Base-by-base conservation (phyloP, 1,140 invertebrate genomes). In the Drosophila serrata region DNA sequence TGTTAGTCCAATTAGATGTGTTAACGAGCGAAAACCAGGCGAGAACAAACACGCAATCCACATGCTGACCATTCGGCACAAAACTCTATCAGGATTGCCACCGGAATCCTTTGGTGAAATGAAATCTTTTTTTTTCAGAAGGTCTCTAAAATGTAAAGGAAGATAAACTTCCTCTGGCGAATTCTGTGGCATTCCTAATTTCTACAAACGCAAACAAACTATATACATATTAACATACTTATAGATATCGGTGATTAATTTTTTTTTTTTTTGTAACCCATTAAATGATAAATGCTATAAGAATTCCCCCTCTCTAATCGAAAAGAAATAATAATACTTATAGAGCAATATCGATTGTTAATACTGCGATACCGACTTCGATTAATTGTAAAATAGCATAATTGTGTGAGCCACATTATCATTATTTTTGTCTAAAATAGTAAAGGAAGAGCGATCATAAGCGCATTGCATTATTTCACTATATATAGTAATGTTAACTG, bases 401-500 rank as follows among this genome's bases (percentile, higher is more conserved):
- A 67, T 53, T 69, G 46, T 69, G 37, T 67, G 43, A 67, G 37
- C 24, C 24, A 46, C 24, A 46, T n/a, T 35, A 43, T 35, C 35
- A 42, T 43, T 69, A 43, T 31, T 67, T 43, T 42, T 67, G 65
- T 69, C 65, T 53, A 53, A 33, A 59, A 29, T 33, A 40, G 29
- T 24, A 46, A 46, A 11, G 6, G 17, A 0, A 19, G 37, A 27
- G 56, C 40, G 29, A 63, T 69, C 63, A 57, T 58, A 48, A 39
- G 42, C 63, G 43, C 33, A 67, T 65, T 59, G 53, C 68, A 72
- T 72, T 58, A 72, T 58, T 58, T 49, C 33, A 70, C 63, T 49
- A 49, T 33, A 46, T 22, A 72, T 40, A 70, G 46, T 76, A 76
- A 76, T 76, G 74, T 76, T 76, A 76, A 76, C 55, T 76, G 62